These are phyloP conservation scores for Andrena dorsata DNA, from an alignment of 2,888 invertebrate genomes.

Conservation along the genomic window DNA sequence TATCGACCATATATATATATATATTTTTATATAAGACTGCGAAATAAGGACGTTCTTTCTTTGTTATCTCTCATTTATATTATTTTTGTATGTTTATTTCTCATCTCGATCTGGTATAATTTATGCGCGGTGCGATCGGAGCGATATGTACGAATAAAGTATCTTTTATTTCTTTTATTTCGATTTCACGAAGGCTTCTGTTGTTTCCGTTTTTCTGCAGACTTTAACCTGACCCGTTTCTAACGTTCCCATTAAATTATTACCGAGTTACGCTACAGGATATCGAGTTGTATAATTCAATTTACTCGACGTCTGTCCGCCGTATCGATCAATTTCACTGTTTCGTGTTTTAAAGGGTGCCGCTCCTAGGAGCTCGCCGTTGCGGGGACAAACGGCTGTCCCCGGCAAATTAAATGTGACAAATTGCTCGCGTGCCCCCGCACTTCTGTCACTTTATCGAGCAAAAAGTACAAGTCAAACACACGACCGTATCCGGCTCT, in stretches of 20 bases:
- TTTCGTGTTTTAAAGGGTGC: conserved; percentile 71
- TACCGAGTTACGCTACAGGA: conserved; percentile 49
- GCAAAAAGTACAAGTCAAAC: conserved; percentile 55
- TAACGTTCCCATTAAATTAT: conserved; percentile 44
- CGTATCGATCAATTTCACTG: conserved; percentile 59
- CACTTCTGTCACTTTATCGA: conserved; percentile 39
- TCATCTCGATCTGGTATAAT: conserved; percentile 35
- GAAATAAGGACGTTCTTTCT: conserved; percentile 40
- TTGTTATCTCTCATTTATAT: conserved; percentile 26
- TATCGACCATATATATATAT: conserved; percentile 54
- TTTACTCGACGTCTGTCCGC: conserved; percentile 49
- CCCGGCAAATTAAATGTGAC: conserved; percentile 66
- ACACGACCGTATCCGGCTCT: conserved; percentile 37
- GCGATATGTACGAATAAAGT: conserved; percentile 59
- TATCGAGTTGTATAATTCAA: conserved; percentile 64
- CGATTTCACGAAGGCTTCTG: conserved; percentile 31
- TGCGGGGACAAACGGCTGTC: conserved; percentile 15
- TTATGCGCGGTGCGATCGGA: conserved; percentile 33
- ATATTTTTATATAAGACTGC: conserved; percentile 64
- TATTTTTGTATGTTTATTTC: conserved; percentile 58
- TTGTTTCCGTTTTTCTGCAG: conserved; percentile 29
- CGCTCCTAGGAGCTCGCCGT: conserved; percentile 53
- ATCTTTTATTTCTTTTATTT: conserved; percentile 43
- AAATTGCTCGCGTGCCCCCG: conserved; percentile 71
- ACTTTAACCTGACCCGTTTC: conserved; percentile 24